Percentiles rank a stretch among this genome's conserved stretches.
These are phyloP conservation scores for Drosophila subsilvestris DNA, from an alignment of 2,888 invertebrate species.

Conservation along the genomic window DNA sequence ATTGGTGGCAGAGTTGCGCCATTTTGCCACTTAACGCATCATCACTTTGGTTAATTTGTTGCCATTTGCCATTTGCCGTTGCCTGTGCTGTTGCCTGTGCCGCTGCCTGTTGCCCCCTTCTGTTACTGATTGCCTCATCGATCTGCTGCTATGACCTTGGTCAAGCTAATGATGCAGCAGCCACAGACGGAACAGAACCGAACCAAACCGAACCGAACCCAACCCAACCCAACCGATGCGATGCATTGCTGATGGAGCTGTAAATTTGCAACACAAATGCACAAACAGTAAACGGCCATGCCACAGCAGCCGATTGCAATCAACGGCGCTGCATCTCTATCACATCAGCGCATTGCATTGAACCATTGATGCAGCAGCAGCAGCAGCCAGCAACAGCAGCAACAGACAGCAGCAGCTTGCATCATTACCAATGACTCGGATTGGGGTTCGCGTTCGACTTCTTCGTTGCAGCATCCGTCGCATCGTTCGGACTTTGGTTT, in stretches of 20 bases:
- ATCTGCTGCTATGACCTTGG: constrained; percentile 47
- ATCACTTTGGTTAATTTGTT: constrained; percentile 77
- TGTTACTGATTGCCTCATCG: constrained; percentile 58
- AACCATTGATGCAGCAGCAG: constrained; percentile 9
- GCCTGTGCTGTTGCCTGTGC: no score
- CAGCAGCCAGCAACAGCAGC: constrained; percentile 10
- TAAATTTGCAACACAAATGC: constrained; percentile 79
- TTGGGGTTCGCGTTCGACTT: constrained; percentile 18
- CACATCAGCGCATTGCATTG: constrained; percentile 35
- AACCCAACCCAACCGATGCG: constrained; percentile 18
- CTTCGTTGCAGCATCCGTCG: constrained; percentile 58
- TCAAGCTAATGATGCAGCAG: constrained; percentile 60
- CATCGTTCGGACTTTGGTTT: constrained; percentile 1
- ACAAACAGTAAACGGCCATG: constrained; percentile 51
- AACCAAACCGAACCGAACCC: neutral
- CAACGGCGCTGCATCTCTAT: constrained; percentile 70
- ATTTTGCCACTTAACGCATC: constrained; percentile 75
- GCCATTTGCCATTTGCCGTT: constrained; percentile 37
- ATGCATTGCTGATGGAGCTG: constrained; percentile 72
- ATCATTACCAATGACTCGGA: constrained; percentile 47
- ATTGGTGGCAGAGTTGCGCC: constrained; percentile 59
- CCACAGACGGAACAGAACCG: neutral
- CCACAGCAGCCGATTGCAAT: constrained; percentile 63
- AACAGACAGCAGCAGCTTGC: constrained; percentile 28
- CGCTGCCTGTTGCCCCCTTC: constrained; percentile 14